Evolutionary conservation across 2,113 vertebrate species (phyloP).

Genomic region (Sterna hirundo): DNA sequence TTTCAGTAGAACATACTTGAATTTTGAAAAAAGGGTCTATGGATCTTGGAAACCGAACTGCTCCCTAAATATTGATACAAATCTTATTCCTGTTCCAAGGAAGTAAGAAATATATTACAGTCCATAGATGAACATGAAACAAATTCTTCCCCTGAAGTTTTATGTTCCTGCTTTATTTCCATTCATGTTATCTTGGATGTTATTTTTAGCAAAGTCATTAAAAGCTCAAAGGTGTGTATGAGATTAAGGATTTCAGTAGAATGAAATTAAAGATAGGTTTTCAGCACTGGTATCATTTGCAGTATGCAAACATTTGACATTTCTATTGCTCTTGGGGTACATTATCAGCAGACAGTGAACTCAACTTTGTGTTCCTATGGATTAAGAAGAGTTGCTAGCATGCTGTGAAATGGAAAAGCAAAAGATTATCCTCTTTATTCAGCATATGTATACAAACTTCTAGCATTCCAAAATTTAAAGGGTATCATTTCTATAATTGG

Average conservation of each 20-base stretch:
- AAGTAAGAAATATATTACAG: not conserved
- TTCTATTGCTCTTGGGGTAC: constrained; percentile 4
- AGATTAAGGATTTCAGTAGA: constrained; percentile 25
- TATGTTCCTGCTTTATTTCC: not conserved
- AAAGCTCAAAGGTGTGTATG: constrained; percentile 34
- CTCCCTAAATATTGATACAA: not conserved
- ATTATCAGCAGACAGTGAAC: constrained; percentile 40
- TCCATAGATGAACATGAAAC: not conserved
- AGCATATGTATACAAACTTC: not conserved
- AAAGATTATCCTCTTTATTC: constrained; percentile 13
- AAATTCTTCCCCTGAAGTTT: not conserved
- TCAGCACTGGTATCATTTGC: not conserved
- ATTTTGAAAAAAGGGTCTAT: not conserved
- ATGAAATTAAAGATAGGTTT: not conserved
- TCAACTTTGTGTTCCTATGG: not conserved
- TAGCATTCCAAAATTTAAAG: not conserved
- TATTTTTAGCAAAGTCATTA: constrained; percentile 22
- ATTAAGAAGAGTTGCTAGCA: constrained; percentile 10
- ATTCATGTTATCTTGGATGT: not conserved
- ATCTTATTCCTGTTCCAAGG: not conserved
- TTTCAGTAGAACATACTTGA: not conserved
- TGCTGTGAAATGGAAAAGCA: constrained; percentile 2
- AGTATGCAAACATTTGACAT: constrained; percentile 12
- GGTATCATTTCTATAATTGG: not conserved
- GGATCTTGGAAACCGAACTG: not conserved